Percentiles rank a stretch among this genome's conserved stretches.
Conservation (phyloP, 2,113 vertebrate species). For the Corydoras maculifer region DNA sequence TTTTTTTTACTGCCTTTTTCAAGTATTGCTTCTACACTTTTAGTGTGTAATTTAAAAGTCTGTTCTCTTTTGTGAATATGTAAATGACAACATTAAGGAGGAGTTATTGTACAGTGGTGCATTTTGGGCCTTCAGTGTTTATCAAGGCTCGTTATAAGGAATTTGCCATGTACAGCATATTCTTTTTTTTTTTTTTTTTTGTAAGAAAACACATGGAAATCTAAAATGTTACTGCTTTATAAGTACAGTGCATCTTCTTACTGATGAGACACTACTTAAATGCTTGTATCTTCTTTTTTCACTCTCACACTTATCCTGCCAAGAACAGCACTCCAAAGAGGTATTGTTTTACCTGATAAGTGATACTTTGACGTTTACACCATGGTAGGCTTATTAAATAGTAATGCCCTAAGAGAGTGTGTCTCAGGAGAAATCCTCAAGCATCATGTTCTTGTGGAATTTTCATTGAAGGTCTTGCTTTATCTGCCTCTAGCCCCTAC, state of each 20-base stretch:
- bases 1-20: slow-evolving; percentile 78
- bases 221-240: slow-evolving; percentile 33
- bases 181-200: slow-evolving; percentile 32
- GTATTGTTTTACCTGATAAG: slow-evolving; percentile 32
- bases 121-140: slow-evolving; percentile 37
- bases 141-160: slow-evolving; percentile 41
- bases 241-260: slow-evolving; percentile 38
- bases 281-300: slow-evolving; percentile 9
- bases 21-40: slow-evolving; percentile 69
- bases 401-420: slow-evolving; percentile 37
- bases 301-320: not conserved
- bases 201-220: slow-evolving; percentile 34
- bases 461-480: not conserved
- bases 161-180: slow-evolving; percentile 44
- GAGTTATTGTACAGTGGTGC: slow-evolving; percentile 43
- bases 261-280: slow-evolving; percentile 17
- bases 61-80: slow-evolving; percentile 53
- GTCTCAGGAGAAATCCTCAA: slow-evolving; percentile 12
- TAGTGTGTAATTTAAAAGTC: slow-evolving; percentile 69
- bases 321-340: slow-evolving; percentile 3
- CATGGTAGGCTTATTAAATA: slow-evolving; percentile 50
- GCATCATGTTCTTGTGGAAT: not conserved
- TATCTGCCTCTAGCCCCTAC: not conserved
- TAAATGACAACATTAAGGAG: slow-evolving; percentile 42
- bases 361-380: slow-evolving; percentile 40